A percentile compares a stretch with the other conserved stretches of the same genome.
These are phyloP conservation scores for Pygathrix nemaeus DNA, from an alignment of 2,113 vertebrate species.

Conservation along the genomic window DNA sequence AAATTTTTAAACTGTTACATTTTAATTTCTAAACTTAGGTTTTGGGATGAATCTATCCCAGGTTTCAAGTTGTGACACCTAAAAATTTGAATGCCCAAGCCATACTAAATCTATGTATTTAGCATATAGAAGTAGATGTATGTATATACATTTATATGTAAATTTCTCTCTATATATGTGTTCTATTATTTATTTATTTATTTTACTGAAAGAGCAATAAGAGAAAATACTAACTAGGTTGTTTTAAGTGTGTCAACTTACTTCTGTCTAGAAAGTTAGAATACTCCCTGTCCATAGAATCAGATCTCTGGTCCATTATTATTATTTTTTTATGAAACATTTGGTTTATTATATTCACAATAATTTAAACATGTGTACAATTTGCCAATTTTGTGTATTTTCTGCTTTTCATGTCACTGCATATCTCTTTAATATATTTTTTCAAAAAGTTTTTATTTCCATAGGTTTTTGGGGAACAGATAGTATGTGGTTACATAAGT, in stretches of 20 bases:
- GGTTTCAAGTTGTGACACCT: neutral
- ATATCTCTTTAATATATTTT: no score
- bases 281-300: neutral
- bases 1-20: neutral
- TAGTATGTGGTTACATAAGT: no score
- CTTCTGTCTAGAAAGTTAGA: neutral
- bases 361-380: no score
- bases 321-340: no score
- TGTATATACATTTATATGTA: neutral
- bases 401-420: no score
- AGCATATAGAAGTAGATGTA: neutral
- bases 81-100: neutral
- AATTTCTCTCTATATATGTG: neutral
- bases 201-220: neutral
- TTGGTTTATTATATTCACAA: no score
- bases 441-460: no score
- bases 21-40: neutral
- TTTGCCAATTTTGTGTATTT: no score
- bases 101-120: neutral
- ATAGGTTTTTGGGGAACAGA: no score
- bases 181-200: neutral
- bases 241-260: neutral
- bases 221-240: neutral
- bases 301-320: neutral
- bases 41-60: neutral